phyloP scores from a whole-genome alignment of 2,888 invertebrate genomes.

The Miltochrista miniata region DNA sequence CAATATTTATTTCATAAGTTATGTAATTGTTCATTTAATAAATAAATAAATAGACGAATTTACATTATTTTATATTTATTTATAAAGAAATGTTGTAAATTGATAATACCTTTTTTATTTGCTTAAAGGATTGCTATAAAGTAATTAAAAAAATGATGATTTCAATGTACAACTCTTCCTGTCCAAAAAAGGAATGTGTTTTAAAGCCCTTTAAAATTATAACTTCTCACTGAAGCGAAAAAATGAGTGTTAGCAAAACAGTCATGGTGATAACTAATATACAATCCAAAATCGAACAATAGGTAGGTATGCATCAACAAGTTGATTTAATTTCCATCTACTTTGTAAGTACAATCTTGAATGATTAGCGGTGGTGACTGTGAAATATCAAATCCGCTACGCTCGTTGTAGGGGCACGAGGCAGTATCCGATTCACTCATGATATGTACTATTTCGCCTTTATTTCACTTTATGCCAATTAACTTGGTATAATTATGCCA shows the following conservation, averaged over 20 bases:
- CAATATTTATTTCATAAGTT: too few relatives aligned
- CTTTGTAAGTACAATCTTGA: conserved; percentile 66
- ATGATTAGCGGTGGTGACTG: conserved; percentile 75
- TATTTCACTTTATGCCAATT: conserved; percentile 34
- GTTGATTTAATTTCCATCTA: conserved; percentile 60
- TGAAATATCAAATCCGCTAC: conserved; percentile 74
- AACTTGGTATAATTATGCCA: conserved; percentile 13
- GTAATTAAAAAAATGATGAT: too few relatives aligned
- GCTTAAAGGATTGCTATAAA: too few relatives aligned
- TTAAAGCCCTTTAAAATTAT: too few relatives aligned
- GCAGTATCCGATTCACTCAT: conserved; percentile 53
- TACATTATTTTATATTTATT: too few relatives aligned
- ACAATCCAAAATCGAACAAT: conserved; percentile 12
- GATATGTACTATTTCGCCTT: conserved; percentile 42
- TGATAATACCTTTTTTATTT: too few relatives aligned
- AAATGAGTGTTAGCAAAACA: not conserved
- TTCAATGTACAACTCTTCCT: too few relatives aligned
- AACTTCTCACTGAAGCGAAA: too few relatives aligned
- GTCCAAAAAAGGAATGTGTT: too few relatives aligned
- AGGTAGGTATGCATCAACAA: conserved; percentile 21
- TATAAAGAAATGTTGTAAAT: too few relatives aligned
- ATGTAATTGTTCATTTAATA: too few relatives aligned
- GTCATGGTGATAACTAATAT: conserved; percentile 4
- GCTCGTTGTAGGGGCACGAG: conserved; percentile 67
- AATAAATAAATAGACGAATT: too few relatives aligned